Base-by-base conservation (phyloP, 2,113 vertebrate species). In the Periophthalmodon schlosseri region DNA sequence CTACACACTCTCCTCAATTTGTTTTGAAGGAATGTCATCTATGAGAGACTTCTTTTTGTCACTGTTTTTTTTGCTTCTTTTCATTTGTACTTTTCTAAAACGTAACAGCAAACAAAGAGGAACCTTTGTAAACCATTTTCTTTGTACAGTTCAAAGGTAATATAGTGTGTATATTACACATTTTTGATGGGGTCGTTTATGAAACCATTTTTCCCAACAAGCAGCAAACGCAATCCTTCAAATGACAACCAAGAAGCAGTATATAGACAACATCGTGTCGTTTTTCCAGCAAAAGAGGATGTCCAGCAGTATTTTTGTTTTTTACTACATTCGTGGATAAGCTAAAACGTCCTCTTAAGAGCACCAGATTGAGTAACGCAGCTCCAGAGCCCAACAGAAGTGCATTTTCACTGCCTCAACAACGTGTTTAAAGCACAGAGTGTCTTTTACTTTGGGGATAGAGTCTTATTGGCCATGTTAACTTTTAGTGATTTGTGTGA, bases 371-470 rank as follows among this genome's bases (percentile, higher is more conserved):
- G 71, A 77, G 60, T 77, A 68, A 83, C 91, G 92, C 93, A 92
- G 93, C 95, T 96, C 94, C 95, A 93, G 93, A 93, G 92, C 94
- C 94, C 94, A 93, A 96, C 88, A 0, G 96, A 87, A 96, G 95
- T 96, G 96, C 96, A 96, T 96, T 98, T 96, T 98, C 97, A 99
- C 96, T 99, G 96, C 97, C 98, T 95, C 96, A 94, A 95, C 91
- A 84, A 84, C 60, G 72, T 70, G 77, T 84, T 81, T 73, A 79
- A 87, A 88, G 86, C 87, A 86, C 86, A 87, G 94, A 94, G 94
- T 90, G 92, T 94, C 92, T 86, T 84, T 95, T 95, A 94, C 78
- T 75, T 82, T 78, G 63, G 94, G 94, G 94, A 95, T 94, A 92
- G 90, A 93, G 94, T 94, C 91, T 95, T 70, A 87, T 81, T 95